Base-by-base conservation (phyloP, 2,113 vertebrate genomes). In the Saiga tatarica region DNA sequence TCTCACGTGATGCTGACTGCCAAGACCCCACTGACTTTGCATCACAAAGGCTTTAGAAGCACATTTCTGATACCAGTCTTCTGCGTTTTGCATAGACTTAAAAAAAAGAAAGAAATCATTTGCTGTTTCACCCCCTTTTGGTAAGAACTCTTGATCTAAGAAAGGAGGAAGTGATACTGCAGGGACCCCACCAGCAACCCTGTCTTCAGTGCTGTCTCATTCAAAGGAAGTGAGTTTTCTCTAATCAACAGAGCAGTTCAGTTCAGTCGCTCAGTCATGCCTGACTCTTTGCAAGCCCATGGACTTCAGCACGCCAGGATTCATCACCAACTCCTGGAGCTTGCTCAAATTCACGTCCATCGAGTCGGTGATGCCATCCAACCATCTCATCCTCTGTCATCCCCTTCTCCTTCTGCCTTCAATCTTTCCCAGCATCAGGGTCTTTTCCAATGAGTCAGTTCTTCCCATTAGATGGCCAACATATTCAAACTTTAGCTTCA, bases 271-370 rank as follows among this genome's bases (percentile, higher is more conserved):
- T 71, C 64, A 36, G n/a, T 71, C 64, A 11, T 23, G 64, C 36
- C n/a, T 3, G 19, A 71, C 64, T n/a, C 16, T 71, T 21, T 36
- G n/a, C 5, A 11, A 71, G 10, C 67, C n/a, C n/a, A 39, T 23
- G 67, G 67, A 36, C n/a, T 71, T 19, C 2, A 71, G n/a, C n/a
- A 67, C 4, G 1, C 64, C 19, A 71, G 67, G 67, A 36, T 71
- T 71, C 19, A 36, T 39, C n/a, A 39, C 19, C 19, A 39, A 36
- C n/a, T 23, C 9, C 19, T 0, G 5, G n/a, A 71, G n/a, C n/a
- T 36, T 71, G 64, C 64, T 71, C n/a, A 36, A 36, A 36, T 21
- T 71, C 64, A 36, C 2, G 0, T 23, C n/a, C n/a, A 36, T 71
- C 9, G 2, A 71, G 64, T 71, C 9, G 5, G 64, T 71, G 64